phyloP scores from a whole-genome alignment of 2,113 vertebrate genomes.

The Struthio camelus region DNA sequence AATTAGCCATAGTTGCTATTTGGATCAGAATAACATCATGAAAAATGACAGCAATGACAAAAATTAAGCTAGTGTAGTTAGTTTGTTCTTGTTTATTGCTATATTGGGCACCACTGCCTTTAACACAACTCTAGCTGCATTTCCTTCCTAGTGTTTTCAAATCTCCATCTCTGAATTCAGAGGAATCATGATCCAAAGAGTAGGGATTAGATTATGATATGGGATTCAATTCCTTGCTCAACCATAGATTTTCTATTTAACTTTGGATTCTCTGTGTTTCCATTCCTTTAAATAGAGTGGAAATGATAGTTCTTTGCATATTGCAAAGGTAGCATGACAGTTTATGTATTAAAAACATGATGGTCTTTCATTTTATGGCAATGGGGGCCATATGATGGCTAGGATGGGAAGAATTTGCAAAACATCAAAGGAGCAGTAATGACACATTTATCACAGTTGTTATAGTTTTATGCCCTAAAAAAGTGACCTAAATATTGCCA shows the following conservation, averaged over 20 bases:
- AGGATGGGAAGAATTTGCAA: background rate
- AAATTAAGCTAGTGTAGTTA: background rate
- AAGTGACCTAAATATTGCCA: background rate
- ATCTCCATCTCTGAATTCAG: background rate
- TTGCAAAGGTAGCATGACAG: no score
- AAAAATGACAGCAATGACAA: background rate
- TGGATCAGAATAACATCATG: background rate
- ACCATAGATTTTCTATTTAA: background rate
- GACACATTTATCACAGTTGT: background rate
- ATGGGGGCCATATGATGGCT: background rate
- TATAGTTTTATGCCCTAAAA: background rate
- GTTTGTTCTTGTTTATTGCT: background rate
- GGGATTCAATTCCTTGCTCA: background rate
- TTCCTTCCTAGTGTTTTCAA: background rate
- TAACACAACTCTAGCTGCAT: background rate
- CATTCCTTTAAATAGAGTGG: background rate
- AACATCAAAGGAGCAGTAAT: background rate
- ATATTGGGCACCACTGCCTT: background rate
- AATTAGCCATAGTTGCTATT: background rate
- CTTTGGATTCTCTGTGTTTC: background rate
- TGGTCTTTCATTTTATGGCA: no score
- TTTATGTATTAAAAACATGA: no score
- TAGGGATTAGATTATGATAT: background rate
- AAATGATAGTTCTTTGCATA: no score
- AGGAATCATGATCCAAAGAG: background rate